These are phyloP conservation scores for Lepus timidus DNA, from an alignment of 2,113 vertebrate genomes.

Conservation along the genomic window DNA sequence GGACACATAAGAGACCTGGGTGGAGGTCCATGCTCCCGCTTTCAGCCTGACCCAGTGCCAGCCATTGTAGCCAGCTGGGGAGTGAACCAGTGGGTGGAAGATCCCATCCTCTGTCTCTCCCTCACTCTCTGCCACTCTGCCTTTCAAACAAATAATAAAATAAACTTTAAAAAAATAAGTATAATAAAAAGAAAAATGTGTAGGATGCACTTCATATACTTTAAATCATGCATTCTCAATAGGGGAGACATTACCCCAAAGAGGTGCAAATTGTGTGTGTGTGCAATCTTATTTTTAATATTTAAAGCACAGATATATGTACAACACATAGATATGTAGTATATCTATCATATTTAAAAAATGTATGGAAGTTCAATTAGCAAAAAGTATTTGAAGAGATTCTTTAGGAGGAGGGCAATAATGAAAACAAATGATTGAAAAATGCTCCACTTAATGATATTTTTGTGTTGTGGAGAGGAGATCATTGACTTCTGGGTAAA, in stretches of 20 bases:
- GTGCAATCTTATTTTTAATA: conserved; percentile 31
- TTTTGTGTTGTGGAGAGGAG: background rate
- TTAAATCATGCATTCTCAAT: background rate
- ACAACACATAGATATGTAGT: background rate
- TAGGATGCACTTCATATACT: background rate
- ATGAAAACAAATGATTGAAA: conserved; percentile 33
- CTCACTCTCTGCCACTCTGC: too few species aligned
- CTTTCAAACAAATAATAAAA: too few species aligned
- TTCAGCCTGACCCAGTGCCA: too few species aligned
- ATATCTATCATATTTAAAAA: background rate
- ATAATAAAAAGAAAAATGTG: background rate
- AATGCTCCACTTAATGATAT: background rate
- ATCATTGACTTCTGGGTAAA: conserved; percentile 11
- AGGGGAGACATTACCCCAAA: background rate
- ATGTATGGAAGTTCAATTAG: background rate
- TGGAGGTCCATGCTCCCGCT: too few species aligned
- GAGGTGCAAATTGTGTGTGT: background rate
- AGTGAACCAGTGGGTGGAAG: too few species aligned
- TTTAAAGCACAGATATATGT: background rate
- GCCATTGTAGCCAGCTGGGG: too few species aligned
- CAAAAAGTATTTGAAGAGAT: background rate
- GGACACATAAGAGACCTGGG: too few species aligned
- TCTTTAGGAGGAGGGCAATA: background rate
- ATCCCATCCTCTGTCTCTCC: too few species aligned
- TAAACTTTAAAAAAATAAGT: too few species aligned